Percentiles rank a stretch among this genome's conserved stretches.
phyloP scores from a whole-genome alignment of 2,797 vertebrate species.

The Manis crassicaudata region DNA sequence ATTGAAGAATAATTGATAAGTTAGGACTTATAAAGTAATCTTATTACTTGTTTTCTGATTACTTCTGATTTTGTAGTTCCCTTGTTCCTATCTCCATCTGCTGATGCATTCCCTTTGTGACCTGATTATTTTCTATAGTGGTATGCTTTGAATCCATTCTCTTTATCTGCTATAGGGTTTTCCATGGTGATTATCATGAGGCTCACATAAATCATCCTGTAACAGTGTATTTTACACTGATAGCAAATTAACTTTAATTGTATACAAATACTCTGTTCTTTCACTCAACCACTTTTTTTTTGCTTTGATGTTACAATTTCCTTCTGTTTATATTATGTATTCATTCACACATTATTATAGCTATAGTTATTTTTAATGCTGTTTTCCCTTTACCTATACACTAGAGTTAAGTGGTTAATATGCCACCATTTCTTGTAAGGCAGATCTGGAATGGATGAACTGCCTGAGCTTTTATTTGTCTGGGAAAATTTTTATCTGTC shows the following conservation, averaged over 20 bases:
- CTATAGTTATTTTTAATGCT: neutral
- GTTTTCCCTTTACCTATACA: neutral
- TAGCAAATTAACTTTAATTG: neutral
- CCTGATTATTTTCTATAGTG: too few species aligned
- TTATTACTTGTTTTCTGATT: too few species aligned
- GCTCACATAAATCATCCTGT: too few species aligned
- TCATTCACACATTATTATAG: neutral
- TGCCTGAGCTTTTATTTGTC: neutral
- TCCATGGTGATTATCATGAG: too few species aligned
- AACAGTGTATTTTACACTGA: neutral
- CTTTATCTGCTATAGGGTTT: too few species aligned
- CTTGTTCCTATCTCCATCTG: neutral
- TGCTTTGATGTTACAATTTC: neutral
- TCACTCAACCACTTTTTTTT: neutral
- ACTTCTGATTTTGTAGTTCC: too few species aligned
- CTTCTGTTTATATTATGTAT: neutral
- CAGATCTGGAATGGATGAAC: neutral
- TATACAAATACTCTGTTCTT: neutral
- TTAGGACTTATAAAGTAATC: too few species aligned
- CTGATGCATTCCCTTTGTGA: neutral
- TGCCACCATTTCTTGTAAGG: neutral
- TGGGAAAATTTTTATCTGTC: neutral
- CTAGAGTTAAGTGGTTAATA: neutral
- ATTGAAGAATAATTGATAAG: too few species aligned
- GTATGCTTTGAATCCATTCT: too few species aligned